Evolutionary conservation across 2,888 invertebrate species (phyloP), one percentile per base, ranked within the genome.

Genomic region (Andricus quercusramuli): DNA sequence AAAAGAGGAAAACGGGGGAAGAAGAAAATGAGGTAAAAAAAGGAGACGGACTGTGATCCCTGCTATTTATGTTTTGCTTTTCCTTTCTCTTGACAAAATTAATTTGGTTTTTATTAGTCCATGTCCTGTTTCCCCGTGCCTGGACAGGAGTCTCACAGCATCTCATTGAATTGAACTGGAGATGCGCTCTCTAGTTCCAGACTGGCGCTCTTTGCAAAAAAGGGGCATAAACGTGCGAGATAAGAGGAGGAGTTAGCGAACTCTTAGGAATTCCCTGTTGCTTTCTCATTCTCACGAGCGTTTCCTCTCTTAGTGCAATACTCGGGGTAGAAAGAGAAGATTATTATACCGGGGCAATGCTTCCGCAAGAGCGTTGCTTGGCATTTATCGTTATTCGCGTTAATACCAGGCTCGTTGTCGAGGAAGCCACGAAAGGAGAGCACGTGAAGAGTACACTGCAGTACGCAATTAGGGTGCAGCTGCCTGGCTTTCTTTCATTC

Each of bases 331-430:
- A 74, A 56, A 74, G 74, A 74, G 74, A 74, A n/a, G 74, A 37
- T 56, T 74, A 56, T 74, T 74, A 74, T 56, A 56, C 32, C n/a
- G 32, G 32, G 4, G 74, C 32, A 74, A 56, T 74, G 56, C 74
- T 74, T 74, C 74, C 74, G 74, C 56, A 74, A 56, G 74, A 74
- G 32, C 74, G 56, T 56, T 74, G 74, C 74, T 74, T 74, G 51
- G 74, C 74, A 74, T 74, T 74, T 74, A 74, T 74, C 74, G 74
- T 74, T 74, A 56, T 74, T 74, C 74, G 74, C 74, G 56, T 56
- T 74, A 74, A 74, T 74, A 74, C 56, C 74, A 32, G 70, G 29
- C 47, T 51, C 56, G 74, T 74, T 74, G 74, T 74, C 51, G 29
- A 51, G 74, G 37, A 56, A 74, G 74, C 74, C 74, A 32, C 74